Percentiles rank a stretch among this genome's conserved stretches.
phyloP scores from a whole-genome alignment of 1,140 invertebrate species.

The Euschistus heros region DNA sequence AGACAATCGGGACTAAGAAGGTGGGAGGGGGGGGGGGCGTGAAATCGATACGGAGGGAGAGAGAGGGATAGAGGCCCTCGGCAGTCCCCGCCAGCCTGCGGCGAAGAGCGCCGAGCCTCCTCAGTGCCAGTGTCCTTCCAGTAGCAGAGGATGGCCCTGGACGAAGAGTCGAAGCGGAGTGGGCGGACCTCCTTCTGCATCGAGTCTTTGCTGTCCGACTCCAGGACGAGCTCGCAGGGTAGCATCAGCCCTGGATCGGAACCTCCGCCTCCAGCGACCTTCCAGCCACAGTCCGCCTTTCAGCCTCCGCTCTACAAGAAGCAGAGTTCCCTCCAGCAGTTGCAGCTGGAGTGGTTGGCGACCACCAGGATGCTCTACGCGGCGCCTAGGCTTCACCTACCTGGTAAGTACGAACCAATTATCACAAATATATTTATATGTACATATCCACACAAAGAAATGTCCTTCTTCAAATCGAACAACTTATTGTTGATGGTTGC shows the following conservation, averaged over 20 bases:
- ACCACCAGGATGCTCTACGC: conserved; percentile 71
- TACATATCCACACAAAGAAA: not conserved
- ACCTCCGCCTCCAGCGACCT: conserved; percentile 8
- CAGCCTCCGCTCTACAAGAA: conserved; percentile 31
- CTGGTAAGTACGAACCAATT: conserved; percentile 34
- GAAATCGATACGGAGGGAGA: conserved; percentile 7
- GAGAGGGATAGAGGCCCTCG: not conserved
- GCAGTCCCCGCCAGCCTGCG: not conserved
- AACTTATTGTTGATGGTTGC: no score
- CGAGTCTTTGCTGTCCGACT: conserved; percentile 15
- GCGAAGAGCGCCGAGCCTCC: not conserved
- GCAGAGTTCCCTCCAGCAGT: conserved; percentile 49
- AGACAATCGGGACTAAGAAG: not conserved
- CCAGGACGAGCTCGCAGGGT: not conserved
- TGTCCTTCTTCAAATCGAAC: no score
- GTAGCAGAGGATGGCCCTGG: not conserved
- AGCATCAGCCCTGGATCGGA: not conserved
- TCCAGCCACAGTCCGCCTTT: conserved; percentile 34
- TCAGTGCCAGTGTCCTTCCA: not conserved
- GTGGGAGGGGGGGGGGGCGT: not conserved
- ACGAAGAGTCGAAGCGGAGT: not conserved
- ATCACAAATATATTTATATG: no score
- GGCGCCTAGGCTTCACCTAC: conserved; percentile 51
- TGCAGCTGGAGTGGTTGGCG: conserved; percentile 74
- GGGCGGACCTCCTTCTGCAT: conserved; percentile 15